Base-by-base conservation (phyloP, 1,140 invertebrate genomes). In the Drosophila navojoa region DNA sequence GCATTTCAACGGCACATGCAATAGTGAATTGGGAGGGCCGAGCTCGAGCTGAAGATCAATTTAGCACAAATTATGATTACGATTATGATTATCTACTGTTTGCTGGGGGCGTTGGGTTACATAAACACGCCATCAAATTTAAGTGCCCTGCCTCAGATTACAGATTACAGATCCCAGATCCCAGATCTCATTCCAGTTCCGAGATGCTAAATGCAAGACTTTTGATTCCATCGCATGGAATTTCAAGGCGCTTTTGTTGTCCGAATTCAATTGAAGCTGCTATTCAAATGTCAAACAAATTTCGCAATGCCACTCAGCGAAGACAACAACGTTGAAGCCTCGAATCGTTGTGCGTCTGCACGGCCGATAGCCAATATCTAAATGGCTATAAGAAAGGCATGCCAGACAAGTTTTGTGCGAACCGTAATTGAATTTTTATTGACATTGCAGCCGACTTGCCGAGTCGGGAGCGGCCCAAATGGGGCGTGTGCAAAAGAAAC, bases 391-490 rank as follows among this genome's bases (percentile, higher is more conserved):
- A 68, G 82, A 81, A 87, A 71, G 63, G 70, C 67, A 59, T 59
- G 60, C 45, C 54, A 61, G 44, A 53, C 77, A 76, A 82, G 66
- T 74, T 79, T 71, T 53, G 59, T 71, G 53, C 54, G 62, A 74
- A 82, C 70, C 79, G 82, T 87, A 87, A 87, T 87, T 87, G 82
- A 87, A 87, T 87, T 87, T 89, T 87, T 87, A 87, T 87, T 86
- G 81, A 87, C 82, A 82, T 89, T 87, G 69, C 77, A 71, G 63
- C 54, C 40, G 40, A 63, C 4, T 47, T 32, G 27, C 9, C 10
- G 29, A 6, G 29, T 9, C 9, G 29, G 6, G 15, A 11, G 19
- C 29, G 29, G 29, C 54, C 11, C 25, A 16, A 45, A 44, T 44
- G n/a, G 42, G 42, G n/a, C 27, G 27, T 13, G 42, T n/a, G 44